Evolutionary conservation across 2,888 invertebrate species (phyloP).

Genomic region (Graphium colonna): DNA sequence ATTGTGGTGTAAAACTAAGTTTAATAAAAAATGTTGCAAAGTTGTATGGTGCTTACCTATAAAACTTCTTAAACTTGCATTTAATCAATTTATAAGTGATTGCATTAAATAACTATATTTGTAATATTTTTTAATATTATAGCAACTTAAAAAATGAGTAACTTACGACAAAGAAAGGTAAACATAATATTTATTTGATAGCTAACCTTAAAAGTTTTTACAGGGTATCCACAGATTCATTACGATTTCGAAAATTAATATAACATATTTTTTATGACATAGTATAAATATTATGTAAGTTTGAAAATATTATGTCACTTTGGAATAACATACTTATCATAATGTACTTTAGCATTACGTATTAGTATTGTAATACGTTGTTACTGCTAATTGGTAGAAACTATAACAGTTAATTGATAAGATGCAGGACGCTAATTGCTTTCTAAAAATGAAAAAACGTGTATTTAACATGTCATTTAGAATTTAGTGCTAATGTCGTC

Average conservation of each 20-base stretch:
- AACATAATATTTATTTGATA: background rate
- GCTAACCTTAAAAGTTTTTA: background rate
- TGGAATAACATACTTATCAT: background rate
- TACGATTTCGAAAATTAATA: background rate
- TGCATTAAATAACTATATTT: background rate
- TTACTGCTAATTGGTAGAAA: background rate
- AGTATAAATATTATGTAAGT: no score
- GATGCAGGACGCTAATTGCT: no score
- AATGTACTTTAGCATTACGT: background rate
- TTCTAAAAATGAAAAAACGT: no score
- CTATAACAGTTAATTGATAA: no score
- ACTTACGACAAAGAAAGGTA: conserved; percentile 35
- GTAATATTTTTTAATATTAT: background rate
- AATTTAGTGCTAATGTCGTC: no score
- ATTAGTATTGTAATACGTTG: background rate
- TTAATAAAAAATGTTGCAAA: background rate
- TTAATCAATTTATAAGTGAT: background rate
- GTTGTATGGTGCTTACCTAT: background rate
- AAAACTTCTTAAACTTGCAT: background rate
- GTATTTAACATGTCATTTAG: no score
- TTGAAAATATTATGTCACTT: background rate
- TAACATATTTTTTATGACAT: no score
- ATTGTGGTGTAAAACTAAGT: background rate
- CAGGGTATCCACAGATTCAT: background rate
- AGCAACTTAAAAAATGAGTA: conserved; percentile 22